Evolutionary conservation across 2,888 invertebrate genomes (phyloP).

Genomic region (Leucozona laternaria): DNA sequence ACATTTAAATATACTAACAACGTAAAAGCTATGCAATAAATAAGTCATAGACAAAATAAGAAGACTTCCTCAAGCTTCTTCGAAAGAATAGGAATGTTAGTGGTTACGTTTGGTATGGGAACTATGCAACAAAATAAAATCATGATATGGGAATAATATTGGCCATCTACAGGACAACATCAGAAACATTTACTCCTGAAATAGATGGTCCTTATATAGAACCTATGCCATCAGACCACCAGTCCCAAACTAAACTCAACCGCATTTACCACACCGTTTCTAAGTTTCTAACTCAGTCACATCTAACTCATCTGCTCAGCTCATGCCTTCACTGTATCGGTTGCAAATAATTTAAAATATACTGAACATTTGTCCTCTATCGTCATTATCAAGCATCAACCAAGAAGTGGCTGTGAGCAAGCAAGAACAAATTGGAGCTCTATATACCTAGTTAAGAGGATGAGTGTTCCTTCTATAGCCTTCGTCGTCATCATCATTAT

Average conservation of each 20-base stretch:
- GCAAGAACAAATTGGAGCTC: neutral
- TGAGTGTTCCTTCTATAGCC: neutral
- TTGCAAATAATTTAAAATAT: slow-evolving; percentile 61
- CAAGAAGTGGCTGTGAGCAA: neutral
- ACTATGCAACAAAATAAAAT: neutral
- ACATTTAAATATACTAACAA: slow-evolving; percentile 49
- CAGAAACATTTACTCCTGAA: neutral
- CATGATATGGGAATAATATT: neutral
- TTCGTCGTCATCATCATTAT: neutral
- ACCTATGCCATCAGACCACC: slow-evolving; percentile 2
- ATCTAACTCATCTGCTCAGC: neutral
- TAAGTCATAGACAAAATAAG: slow-evolving; percentile 51
- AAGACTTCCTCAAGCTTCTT: slow-evolving; percentile 20
- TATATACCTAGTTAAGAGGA: neutral
- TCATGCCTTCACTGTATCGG: slow-evolving; percentile 2
- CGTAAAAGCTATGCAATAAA: slow-evolving; percentile 56
- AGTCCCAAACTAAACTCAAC: neutral
- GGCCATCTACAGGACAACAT: neutral
- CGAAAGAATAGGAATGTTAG: neutral
- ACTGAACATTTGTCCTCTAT: slow-evolving; percentile 48
- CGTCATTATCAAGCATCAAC: slow-evolving; percentile 27
- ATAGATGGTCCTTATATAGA: slow-evolving; percentile 1
- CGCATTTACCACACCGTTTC: slow-evolving; percentile 25
- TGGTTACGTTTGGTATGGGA: neutral
- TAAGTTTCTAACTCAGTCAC: too few relatives aligned